Conservation (phyloP, 2,888 invertebrate species). For the Lycocerus yunnanus region DNA sequence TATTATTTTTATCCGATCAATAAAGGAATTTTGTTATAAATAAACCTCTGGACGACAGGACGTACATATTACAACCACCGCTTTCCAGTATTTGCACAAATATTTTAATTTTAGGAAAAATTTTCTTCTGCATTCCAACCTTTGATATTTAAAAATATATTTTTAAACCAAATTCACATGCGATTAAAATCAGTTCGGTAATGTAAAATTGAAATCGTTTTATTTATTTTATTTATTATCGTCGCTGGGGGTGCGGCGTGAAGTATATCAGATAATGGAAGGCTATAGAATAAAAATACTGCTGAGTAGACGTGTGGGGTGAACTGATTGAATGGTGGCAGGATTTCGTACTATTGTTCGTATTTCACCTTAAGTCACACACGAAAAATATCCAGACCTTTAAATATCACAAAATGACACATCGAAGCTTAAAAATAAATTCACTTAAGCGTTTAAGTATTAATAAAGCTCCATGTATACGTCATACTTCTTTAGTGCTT, state of each 20-base stretch:
- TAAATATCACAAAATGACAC: slow-evolving; percentile 4
- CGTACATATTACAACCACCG: too few relatives aligned
- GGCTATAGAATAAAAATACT: neutral
- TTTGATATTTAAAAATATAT: neutral
- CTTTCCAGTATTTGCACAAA: neutral
- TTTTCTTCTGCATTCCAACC: neutral
- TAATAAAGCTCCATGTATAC: neutral
- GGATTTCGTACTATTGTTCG: neutral
- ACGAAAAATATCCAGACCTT: neutral
- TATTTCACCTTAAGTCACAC: neutral
- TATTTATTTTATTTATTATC: neutral
- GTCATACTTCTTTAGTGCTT: neutral
- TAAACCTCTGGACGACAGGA: too few relatives aligned
- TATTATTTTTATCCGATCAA: neutral
- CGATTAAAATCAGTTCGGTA: neutral
- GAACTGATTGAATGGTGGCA: neutral
- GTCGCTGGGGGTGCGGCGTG: neutral
- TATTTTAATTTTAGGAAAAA: neutral
- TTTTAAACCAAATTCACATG: neutral
- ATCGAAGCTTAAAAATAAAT: slow-evolving; percentile 12
- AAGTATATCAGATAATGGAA: neutral
- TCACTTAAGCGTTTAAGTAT: neutral
- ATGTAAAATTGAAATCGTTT: neutral
- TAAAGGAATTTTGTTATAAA: neutral
- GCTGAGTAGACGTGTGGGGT: neutral